These are phyloP conservation scores for Campoplex nolae DNA, from an alignment of 2,888 invertebrate genomes.

Conservation along the genomic window DNA sequence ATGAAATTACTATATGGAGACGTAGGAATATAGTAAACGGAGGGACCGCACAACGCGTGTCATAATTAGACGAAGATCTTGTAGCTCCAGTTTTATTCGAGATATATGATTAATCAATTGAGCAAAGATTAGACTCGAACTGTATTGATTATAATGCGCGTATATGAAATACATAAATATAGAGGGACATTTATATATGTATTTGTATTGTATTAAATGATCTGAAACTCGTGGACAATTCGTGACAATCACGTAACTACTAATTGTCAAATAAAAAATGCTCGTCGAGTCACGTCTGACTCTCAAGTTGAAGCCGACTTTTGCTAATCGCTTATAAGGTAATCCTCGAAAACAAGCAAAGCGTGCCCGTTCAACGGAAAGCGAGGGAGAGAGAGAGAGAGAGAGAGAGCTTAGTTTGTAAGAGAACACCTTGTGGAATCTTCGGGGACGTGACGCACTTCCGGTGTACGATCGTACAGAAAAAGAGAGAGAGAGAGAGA, in stretches of 20 bases:
- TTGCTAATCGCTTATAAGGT: slow-evolving; percentile 65
- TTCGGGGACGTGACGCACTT: slow-evolving; percentile 82
- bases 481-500: slow-evolving; percentile 31
- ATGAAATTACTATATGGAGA: background rate
- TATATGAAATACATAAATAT: background rate
- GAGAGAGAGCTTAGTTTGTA: slow-evolving; percentile 38
- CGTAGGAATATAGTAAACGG: slow-evolving; percentile 4
- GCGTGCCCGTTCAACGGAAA: slow-evolving; percentile 35
- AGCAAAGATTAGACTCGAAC: slow-evolving; percentile 39
- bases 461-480: slow-evolving; percentile 74
- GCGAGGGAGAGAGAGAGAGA: slow-evolving; percentile 36
- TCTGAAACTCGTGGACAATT: background rate
- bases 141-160: slow-evolving; percentile 23
- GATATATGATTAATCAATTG: slow-evolving; percentile 76
- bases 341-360: slow-evolving; percentile 50
- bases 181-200: background rate
- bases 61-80: slow-evolving; percentile 72
- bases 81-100: slow-evolving; percentile 75
- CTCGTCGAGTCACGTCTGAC: slow-evolving; percentile 54
- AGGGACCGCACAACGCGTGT: slow-evolving; percentile 78
- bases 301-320: slow-evolving; percentile 35
- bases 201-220: background rate
- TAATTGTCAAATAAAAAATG: slow-evolving; percentile 62
- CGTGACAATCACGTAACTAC: slow-evolving; percentile 55
- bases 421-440: slow-evolving; percentile 71